phyloP scores from a whole-genome alignment of 2,888 invertebrate genomes.

The Ophion obscuratus region DNA sequence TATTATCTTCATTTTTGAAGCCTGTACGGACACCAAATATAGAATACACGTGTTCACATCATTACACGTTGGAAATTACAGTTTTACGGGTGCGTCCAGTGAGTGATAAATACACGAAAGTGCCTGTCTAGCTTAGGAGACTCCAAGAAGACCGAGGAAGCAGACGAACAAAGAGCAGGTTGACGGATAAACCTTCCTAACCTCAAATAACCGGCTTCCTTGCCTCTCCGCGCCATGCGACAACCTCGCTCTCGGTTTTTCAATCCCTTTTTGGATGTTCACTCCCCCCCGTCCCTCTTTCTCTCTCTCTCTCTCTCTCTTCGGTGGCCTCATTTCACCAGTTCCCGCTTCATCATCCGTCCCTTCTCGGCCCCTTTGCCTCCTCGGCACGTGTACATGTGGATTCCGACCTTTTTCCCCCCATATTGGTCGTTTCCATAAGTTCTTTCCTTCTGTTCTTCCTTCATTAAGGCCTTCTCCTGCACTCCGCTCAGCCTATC shows the following conservation, averaged over 20 bases:
- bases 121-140: no score
- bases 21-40: no score
- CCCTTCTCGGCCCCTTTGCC: neutral
- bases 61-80: no score
- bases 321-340: neutral
- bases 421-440: neutral
- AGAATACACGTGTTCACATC: no score
- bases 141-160: neutral
- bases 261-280: conserved; percentile 9
- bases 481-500: neutral
- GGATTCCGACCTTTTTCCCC: neutral
- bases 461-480: no score
- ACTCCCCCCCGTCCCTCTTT: neutral
- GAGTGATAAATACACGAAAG: neutral
- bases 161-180: conserved; percentile 24
- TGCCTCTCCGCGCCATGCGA: conserved; percentile 39
- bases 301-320: neutral
- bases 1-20: no score
- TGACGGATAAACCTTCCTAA: conserved; percentile 40
- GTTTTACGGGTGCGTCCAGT: neutral
- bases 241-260: conserved; percentile 34
- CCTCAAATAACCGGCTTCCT: conserved; percentile 43
- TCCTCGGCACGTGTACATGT: neutral
- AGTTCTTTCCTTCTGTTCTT: neutral
- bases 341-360: neutral